Conservation (phyloP, 2,113 vertebrate species). For the Engystomops pustulosus region DNA sequence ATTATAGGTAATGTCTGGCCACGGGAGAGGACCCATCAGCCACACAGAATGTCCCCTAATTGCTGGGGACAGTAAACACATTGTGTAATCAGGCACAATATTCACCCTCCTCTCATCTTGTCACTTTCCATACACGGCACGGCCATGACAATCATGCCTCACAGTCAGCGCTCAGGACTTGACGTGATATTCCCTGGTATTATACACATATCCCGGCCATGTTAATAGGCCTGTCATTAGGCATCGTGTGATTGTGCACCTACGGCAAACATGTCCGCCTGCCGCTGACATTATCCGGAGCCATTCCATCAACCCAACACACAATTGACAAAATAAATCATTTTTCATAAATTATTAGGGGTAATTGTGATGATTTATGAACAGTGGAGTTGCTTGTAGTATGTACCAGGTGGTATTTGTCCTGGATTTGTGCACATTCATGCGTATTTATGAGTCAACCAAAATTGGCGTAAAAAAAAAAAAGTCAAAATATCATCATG, state of each 20-base stretch:
- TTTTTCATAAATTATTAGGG: no score
- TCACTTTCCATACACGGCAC: not conserved
- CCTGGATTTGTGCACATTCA: no score
- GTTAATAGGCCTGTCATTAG: not conserved
- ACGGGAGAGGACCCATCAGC: not conserved
- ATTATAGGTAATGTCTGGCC: not conserved
- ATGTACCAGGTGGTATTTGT: no score
- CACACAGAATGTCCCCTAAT: not conserved
- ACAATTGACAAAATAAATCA: no score
- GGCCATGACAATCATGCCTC: not conserved
- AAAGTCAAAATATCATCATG: no score
- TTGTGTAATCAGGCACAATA: constrained; percentile 2
- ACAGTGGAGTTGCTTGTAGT: no score
- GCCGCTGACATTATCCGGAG: not conserved
- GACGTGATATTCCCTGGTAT: not conserved
- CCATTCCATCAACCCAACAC: not conserved
- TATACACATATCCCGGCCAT: not conserved
- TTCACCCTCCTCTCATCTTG: constrained; percentile 2
- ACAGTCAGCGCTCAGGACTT: not conserved
- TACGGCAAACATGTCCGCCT: not conserved
- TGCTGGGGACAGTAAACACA: not conserved
- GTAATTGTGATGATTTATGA: no score
- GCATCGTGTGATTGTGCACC: not conserved
- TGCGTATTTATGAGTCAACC: no score
- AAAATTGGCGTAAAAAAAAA: no score